A percentile compares a stretch with the other conserved stretches of the same genome.
phyloP scores from a whole-genome alignment of 2,797 vertebrate genomes.

The Hydrophis major region DNA sequence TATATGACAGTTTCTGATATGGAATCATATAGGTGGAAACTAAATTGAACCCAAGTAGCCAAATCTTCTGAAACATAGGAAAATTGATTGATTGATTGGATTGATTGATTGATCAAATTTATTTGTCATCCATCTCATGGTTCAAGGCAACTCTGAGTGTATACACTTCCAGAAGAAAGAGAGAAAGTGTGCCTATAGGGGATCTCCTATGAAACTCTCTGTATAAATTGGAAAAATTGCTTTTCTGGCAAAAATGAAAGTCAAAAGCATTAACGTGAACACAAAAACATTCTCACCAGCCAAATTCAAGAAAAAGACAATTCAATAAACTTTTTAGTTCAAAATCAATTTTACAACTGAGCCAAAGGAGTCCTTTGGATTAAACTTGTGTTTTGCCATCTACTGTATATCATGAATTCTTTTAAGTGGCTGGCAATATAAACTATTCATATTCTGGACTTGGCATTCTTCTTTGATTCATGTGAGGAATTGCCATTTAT shows the following conservation, averaged over 20 bases:
- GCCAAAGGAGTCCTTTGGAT: neutral
- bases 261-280: neutral
- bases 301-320: constrained; percentile 17
- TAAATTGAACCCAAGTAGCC: neutral
- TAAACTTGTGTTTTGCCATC: neutral
- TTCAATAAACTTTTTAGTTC: constrained; percentile 15
- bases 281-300: neutral
- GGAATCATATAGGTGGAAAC: neutral
- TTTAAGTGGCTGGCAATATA: neutral
- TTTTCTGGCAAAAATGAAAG: constrained; percentile 1
- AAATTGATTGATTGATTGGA: neutral
- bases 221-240: constrained; percentile 3
- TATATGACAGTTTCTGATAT: neutral
- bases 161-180: neutral
- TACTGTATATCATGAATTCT: neutral
- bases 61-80: neutral
- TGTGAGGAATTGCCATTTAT: neutral
- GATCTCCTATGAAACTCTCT: neutral
- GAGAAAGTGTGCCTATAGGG: neutral
- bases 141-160: neutral
- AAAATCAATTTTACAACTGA: constrained; percentile 14
- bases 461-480: neutral
- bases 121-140: neutral
- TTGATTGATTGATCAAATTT: neutral
- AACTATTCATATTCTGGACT: neutral